These are phyloP conservation scores for Cirrhinus molitorella DNA, from an alignment of 2,797 vertebrate genomes.

Conservation along the genomic window DNA sequence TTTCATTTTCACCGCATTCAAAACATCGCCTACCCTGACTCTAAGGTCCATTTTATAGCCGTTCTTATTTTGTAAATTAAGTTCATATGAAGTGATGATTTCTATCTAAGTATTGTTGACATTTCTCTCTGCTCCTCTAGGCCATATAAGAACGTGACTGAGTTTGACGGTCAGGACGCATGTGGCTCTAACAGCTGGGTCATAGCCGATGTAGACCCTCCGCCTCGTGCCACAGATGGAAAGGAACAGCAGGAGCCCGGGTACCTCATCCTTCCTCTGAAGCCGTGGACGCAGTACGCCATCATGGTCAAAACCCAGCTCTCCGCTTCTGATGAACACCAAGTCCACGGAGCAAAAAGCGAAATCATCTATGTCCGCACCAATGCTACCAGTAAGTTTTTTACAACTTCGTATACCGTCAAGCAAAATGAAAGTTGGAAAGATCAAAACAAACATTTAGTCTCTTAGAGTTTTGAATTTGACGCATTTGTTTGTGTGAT, in stretches of 20 bases:
- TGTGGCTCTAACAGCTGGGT: conserved; percentile 99
- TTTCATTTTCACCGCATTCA: neutral
- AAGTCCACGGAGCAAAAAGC: conserved; percentile 95
- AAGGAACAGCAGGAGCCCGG: conserved; percentile 85
- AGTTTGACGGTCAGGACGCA: conserved; percentile 98
- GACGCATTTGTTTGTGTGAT: neutral
- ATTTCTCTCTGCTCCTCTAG: conserved; percentile 68
- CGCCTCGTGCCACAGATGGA: conserved; percentile 81
- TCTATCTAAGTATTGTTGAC: neutral
- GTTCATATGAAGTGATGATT: neutral
- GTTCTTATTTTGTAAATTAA: neutral
- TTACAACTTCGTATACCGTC: neutral
- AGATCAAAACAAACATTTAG: neutral
- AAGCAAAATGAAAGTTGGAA: too few relatives aligned
- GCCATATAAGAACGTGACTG: conserved; percentile 93
- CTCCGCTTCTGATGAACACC: conserved; percentile 91
- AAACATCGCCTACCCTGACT: neutral
- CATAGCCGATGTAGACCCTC: conserved; percentile 93
- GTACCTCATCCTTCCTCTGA: conserved; percentile 87
- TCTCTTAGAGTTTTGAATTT: neutral
- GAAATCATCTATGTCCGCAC: conserved; percentile 96
- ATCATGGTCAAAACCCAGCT: conserved; percentile 97
- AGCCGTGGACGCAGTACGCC: conserved; percentile 98
- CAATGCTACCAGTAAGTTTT: conserved; percentile 87
- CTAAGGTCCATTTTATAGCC: neutral